phyloP scores from a whole-genome alignment of 2,888 invertebrate species.

The Sesamia inferens region DNA sequence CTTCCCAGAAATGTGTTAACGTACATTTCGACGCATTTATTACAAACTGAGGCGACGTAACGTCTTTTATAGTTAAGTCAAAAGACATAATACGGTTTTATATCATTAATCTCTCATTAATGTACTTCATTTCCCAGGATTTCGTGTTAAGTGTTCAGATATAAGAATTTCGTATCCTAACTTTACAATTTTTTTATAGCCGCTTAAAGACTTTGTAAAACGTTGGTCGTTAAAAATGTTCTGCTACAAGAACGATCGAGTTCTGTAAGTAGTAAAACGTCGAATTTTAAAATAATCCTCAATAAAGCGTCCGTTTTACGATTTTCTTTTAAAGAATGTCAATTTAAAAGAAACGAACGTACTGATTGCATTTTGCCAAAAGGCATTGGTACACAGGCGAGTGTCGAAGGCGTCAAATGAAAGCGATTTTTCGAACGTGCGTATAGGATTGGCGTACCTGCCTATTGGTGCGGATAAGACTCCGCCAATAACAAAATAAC shows the following conservation, averaged over 20 bases:
- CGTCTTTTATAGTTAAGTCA: slow-evolving; percentile 35
- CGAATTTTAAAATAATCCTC: slow-evolving; percentile 15
- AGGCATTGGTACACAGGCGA: slow-evolving; percentile 12
- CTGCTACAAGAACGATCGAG: slow-evolving; percentile 12
- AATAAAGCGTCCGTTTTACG: slow-evolving; percentile 19
- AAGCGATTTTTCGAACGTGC: slow-evolving; percentile 11
- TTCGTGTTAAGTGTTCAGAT: slow-evolving; percentile 20
- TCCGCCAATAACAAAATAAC: slow-evolving; percentile 1
- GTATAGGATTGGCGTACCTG: background rate
- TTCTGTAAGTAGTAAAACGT: slow-evolving; percentile 14
- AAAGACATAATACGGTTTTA: slow-evolving; percentile 31
- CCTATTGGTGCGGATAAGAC: background rate
- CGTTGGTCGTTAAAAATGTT: slow-evolving; percentile 3
- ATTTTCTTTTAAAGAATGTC: slow-evolving; percentile 21
- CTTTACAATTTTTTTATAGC: slow-evolving; percentile 6
- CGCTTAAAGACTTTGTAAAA: slow-evolving; percentile 2
- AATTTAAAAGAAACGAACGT: slow-evolving; percentile 9
- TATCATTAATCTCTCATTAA: slow-evolving; percentile 19
- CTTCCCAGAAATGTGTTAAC: slow-evolving; percentile 29
- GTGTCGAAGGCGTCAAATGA: background rate
- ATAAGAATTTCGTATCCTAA: background rate
- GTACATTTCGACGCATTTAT: slow-evolving; percentile 34
- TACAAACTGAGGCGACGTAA: slow-evolving; percentile 5
- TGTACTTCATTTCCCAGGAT: slow-evolving; percentile 18
- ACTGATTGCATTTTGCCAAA: slow-evolving; percentile 4